Evolutionary conservation across 2,888 invertebrate species (phyloP).

Genomic region (Leptogaster cylindrica): DNA sequence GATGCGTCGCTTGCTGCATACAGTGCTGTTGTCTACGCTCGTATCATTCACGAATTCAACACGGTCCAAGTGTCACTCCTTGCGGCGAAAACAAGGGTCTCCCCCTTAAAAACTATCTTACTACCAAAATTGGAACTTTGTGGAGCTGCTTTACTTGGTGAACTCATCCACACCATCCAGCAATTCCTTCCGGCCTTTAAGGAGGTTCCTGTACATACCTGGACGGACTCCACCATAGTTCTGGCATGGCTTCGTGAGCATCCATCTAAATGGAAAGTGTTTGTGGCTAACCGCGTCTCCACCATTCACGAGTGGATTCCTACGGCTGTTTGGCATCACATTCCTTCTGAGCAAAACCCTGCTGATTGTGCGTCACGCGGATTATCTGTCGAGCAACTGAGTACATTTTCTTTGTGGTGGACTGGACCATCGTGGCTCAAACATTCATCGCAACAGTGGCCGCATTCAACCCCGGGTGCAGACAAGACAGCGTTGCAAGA

Average conservation of each 20-base stretch:
- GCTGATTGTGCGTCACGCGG: slow-evolving; percentile 49
- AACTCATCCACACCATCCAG: no score
- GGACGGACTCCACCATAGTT: background rate
- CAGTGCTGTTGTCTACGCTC: background rate
- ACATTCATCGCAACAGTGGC: background rate
- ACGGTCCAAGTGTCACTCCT: background rate
- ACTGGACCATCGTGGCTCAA: slow-evolving; percentile 44
- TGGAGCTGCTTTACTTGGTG: background rate
- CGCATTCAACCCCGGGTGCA: no score
- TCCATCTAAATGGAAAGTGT: background rate
- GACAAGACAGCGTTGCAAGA: no score
- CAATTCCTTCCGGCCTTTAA: no score
- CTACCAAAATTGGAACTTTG: background rate
- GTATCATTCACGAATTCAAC: background rate
- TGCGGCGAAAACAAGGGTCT: background rate
- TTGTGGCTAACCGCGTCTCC: background rate
- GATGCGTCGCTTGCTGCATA: background rate
- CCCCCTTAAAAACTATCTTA: background rate
- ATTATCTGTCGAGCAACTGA: slow-evolving; percentile 37
- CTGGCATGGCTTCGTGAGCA: background rate
- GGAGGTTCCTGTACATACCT: no score
- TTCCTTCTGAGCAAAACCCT: slow-evolving; percentile 42
- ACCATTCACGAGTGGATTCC: background rate
- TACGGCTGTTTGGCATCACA: background rate
- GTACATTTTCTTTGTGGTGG: slow-evolving; percentile 46